Evolutionary conservation across 2,888 invertebrate genomes (phyloP), one percentile per base, ranked within the genome.

Genomic region (Cancer borealis): DNA sequence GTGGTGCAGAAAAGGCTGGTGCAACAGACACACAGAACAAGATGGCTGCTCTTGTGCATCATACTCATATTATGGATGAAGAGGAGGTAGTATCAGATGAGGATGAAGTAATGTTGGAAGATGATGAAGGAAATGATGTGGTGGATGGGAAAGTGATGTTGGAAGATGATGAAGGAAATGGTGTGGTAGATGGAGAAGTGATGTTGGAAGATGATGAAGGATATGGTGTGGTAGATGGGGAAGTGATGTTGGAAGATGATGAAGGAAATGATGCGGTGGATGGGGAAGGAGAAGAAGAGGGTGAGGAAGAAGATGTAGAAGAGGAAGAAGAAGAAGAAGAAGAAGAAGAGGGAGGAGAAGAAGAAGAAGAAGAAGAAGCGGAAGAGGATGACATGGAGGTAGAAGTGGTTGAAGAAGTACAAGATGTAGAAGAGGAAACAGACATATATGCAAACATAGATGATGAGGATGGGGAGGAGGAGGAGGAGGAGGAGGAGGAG

Each of bases 401-500:
- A 39, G 84, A 84, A 39, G 84, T 84, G 30, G 30, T 84, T 30
- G 84, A 84, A 5, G 84, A 84, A 39, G 84, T 84, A 17, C 84
- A 84, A 47, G 73, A 93, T n/a, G 45, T 73, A 26, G 73, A 93
- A 17, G 87, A 88, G 26, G 73, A 73, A 17, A n/a, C n/a, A 26
- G 89, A 73, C 17, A 45, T 73, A 89, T 66, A 45, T 47, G 45
- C 60, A n/a, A 88, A 89, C 17, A 47, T 47, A 2, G 66, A 93
- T 26, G 89, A 73, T 6, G 21, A 93, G 3, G 30, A 45, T 1
- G 84, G 47, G 46, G 49, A 93, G 12, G 26, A 73, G 12, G n/a
- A n/a, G 45, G 91, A 91, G 73, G 73, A 79, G 30, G 73, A 79
- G n/a, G 73, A 79, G 73, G 73, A 79, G n/a, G 26, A 26, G n/a